Base-by-base conservation (phyloP, 2,888 invertebrate species). In the Drosophila peninsularis region DNA sequence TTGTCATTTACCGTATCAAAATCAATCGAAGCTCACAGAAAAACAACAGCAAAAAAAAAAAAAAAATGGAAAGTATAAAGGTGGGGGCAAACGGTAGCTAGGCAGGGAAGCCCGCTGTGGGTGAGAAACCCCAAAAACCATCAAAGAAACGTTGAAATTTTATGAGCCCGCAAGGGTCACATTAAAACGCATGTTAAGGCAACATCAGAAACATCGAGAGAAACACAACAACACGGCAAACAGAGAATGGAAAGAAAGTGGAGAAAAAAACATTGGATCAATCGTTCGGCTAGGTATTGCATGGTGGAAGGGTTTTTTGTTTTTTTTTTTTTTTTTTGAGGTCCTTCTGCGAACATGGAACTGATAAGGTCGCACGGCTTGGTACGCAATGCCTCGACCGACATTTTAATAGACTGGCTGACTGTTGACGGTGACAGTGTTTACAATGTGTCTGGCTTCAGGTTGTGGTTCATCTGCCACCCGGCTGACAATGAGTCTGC, bases 141-240 rank as follows among this genome's bases (percentile, higher is more conserved):
- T 64, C 58, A 77, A 78, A 69, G 64, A 79, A 69, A 78, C 69
- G 80, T 71, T 67, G 82, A 72, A 78, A 71, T 84, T 86, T 89
- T 86, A 86, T 86, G 88, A 70, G 71, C 80, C 88, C 86, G 78
- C 86, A 86, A 89, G 86, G 86, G 88, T 89, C 88, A 88, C 89
- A 89, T 86, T 89, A 89, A 89, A 87, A 82, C 73, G 73, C 89
- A 89, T 89, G 85, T 89, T 73, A 68, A 64, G 67, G 64, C 78
- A 80, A 77, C 75, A 79, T 45, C 64, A 58, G 53, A 72, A 81
- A 77, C 64, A 64, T 21, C 45, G 30, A 41, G 32, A 65, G 66
- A 47, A 63, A 61, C 55, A 74, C 42, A 54, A 57, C 54, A 50
- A 57, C 54, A 50, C 19, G 14, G 37, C 32, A 69, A 68, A 58